Evolutionary conservation across 2,797 vertebrate species (phyloP).

Genomic region (Melanotaenia maccullochi): DNA sequence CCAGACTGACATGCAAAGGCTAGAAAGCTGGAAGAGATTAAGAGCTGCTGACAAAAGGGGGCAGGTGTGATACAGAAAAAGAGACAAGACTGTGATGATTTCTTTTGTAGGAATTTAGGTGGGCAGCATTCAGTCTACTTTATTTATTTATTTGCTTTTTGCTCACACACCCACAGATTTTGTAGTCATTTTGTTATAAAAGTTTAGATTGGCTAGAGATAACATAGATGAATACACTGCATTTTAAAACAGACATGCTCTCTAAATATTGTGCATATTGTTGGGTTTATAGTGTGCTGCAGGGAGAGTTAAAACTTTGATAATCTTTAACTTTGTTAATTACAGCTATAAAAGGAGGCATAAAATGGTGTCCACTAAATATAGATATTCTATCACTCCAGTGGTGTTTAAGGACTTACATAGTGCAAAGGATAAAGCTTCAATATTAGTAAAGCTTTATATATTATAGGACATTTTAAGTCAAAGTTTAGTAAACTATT

Average conservation of each 20-base stretch:
- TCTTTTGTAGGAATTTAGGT: conserved; percentile 27
- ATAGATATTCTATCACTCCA: conserved; percentile 25
- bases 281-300: conserved; percentile 3
- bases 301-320: conserved; percentile 32
- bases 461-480: conserved; percentile 21
- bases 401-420: conserved; percentile 24
- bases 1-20: conserved; percentile 29
- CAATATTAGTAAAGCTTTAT: conserved; percentile 15
- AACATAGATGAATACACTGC: conserved; percentile 1
- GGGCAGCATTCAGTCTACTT: conserved; percentile 30
- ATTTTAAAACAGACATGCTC: background rate
- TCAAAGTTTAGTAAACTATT: conserved; percentile 29
- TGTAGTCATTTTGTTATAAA: conserved; percentile 14
- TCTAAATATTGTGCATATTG: background rate
- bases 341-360: conserved; percentile 41
- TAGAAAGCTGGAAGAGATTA: conserved; percentile 31
- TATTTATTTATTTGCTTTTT: conserved; percentile 7
- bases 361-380: conserved; percentile 48
- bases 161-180: background rate
- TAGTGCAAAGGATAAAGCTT: conserved; percentile 15
- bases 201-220: background rate
- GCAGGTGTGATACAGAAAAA: conserved; percentile 9
- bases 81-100: conserved; percentile 43
- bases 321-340: conserved; percentile 31
- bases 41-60: conserved; percentile 16